Percentiles rank a stretch among this genome's conserved stretches.
These are phyloP conservation scores for Diorhabda elongata DNA, from an alignment of 1,140 invertebrate species.

Conservation along the genomic window DNA sequence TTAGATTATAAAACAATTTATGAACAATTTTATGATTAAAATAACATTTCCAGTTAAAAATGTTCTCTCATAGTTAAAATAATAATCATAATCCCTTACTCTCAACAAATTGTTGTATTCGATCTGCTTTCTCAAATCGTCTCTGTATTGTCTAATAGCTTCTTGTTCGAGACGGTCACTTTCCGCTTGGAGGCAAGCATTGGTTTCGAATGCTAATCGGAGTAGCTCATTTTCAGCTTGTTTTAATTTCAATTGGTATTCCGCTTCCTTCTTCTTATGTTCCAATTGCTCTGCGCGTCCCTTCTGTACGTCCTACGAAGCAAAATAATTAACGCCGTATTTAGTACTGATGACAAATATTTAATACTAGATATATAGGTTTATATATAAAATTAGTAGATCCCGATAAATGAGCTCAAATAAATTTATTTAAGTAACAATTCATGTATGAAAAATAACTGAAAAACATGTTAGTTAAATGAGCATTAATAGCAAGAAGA, in stretches of 20 bases:
- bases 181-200: constrained; percentile 37
- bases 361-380: no score
- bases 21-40: no score
- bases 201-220: constrained; percentile 35
- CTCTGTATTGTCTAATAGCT: constrained; percentile 34
- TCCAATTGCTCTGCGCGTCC: constrained; percentile 37
- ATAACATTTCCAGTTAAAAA: no score
- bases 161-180: constrained; percentile 29
- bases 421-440: no score
- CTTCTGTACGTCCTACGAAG: constrained; percentile 32
- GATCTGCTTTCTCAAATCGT: constrained; percentile 42
- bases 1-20: no score
- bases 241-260: constrained; percentile 37
- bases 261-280: constrained; percentile 34
- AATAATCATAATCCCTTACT: constrained; percentile 25
- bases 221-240: constrained; percentile 39
- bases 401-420: no score
- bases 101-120: constrained; percentile 39
- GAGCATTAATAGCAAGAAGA: no score
- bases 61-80: not conserved
- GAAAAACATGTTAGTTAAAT: no score
- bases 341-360: no score
- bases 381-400: no score
- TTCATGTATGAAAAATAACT: no score
- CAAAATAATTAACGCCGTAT: not conserved